phyloP scores from a whole-genome alignment of 2,888 invertebrate genomes.

The Perithous albicinctus region DNA sequence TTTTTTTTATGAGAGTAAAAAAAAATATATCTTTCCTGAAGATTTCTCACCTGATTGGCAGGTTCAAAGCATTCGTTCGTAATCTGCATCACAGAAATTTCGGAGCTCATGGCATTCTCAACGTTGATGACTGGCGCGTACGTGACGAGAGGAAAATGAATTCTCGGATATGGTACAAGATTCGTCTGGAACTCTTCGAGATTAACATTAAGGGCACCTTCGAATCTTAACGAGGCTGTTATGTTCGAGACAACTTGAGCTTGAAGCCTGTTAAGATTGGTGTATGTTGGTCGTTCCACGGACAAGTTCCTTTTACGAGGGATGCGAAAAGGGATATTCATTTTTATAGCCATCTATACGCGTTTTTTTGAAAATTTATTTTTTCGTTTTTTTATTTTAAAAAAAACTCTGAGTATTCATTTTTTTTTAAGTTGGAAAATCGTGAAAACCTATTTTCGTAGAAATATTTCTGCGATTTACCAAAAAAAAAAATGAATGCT shows the following conservation, averaged over 20 bases:
- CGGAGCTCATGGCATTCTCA: constrained; percentile 88
- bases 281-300: constrained; percentile 93
- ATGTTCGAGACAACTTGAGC: constrained; percentile 90
- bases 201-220: constrained; percentile 88
- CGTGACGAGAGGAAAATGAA: constrained; percentile 93
- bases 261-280: constrained; percentile 93
- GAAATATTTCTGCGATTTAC: background rate
- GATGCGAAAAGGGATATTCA: background rate
- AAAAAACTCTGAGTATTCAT: too few relatives aligned
- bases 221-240: constrained; percentile 90
- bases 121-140: constrained; percentile 90
- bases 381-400: too few relatives aligned
- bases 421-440: too few relatives aligned
- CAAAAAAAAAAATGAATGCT: too few relatives aligned
- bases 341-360: background rate
- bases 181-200: constrained; percentile 93
- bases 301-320: constrained; percentile 90
- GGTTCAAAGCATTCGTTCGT: constrained; percentile 94
- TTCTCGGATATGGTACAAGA: constrained; percentile 93
- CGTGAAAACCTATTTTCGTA: too few relatives aligned
- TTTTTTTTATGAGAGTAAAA: background rate
- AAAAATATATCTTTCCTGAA: too few relatives aligned
- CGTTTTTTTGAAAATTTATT: background rate
- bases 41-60: constrained; percentile 85
- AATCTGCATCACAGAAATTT: constrained; percentile 88